These are phyloP conservation scores for Vesta saturnalis DNA, from an alignment of 2,888 invertebrate species.

Conservation along the genomic window DNA sequence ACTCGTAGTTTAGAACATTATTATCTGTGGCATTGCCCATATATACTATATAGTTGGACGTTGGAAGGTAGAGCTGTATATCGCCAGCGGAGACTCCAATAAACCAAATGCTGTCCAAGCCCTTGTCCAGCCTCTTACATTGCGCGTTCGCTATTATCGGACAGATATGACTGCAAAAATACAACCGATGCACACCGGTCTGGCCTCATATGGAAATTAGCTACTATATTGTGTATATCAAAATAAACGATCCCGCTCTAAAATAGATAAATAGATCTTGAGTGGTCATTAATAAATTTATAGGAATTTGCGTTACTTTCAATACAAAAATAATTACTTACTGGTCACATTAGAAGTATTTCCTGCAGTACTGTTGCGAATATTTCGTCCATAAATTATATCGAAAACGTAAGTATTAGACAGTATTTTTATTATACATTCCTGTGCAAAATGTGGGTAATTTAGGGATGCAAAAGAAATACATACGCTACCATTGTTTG, in stretches of 20 bases:
- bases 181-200: constrained; percentile 44
- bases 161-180: constrained; percentile 47
- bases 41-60: constrained; percentile 39
- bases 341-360: neutral
- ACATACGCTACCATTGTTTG: no score
- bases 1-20: constrained; percentile 44
- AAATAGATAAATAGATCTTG: constrained; percentile 26
- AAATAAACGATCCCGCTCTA: constrained; percentile 19
- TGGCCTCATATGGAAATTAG: constrained; percentile 48
- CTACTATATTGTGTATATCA: constrained; percentile 41
- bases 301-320: neutral
- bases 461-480: no score
- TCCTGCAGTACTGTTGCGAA: neutral
- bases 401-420: no score
- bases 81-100: constrained; percentile 44
- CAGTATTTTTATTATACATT: no score
- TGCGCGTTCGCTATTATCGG: constrained; percentile 42
- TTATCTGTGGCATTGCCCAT: constrained; percentile 47
- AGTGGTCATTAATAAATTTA: constrained; percentile 7
- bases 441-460: no score
- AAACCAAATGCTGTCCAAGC: constrained; percentile 44
- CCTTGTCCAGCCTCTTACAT: constrained; percentile 40
- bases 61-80: constrained; percentile 31
- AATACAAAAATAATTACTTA: neutral
- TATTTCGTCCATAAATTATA: no score